These are phyloP conservation scores for Sprattus sprattus DNA, from an alignment of 2,113 vertebrate species.

Conservation along the genomic window DNA sequence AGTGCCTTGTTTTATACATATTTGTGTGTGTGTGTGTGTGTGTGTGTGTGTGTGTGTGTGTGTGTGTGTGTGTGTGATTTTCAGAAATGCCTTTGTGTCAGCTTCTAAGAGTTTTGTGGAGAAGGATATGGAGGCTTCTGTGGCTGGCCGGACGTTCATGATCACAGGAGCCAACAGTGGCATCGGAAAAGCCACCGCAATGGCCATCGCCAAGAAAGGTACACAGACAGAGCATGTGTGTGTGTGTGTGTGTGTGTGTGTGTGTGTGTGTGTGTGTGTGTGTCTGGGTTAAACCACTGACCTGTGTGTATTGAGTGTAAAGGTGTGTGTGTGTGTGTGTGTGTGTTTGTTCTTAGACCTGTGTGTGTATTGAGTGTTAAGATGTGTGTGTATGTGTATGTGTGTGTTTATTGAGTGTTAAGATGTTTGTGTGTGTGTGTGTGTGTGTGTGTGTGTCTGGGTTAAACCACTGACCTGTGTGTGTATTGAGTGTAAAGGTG, in stretches of 20 bases:
- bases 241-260: neutral
- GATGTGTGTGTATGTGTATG: neutral
- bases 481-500: neutral
- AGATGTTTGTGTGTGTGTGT: neutral
- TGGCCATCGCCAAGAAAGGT: constrained; percentile 69
- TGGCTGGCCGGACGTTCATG: constrained; percentile 75
- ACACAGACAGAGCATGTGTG: neutral
- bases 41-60: constrained; percentile 2
- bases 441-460: neutral
- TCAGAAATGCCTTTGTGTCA: constrained; percentile 67
- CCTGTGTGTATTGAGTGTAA: neutral
- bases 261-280: neutral
- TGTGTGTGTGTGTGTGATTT: constrained; percentile 35
- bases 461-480: neutral
- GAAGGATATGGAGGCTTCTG: constrained; percentile 73
- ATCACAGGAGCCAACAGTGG: constrained; percentile 79
- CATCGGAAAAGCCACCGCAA: constrained; percentile 73
- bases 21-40: neutral
- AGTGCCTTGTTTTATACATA: too few species aligned
- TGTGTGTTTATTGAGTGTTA: too few species aligned
- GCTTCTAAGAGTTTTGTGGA: constrained; percentile 73
- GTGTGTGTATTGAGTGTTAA: neutral
- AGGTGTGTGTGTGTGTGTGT: constrained; percentile 1
- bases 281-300: neutral
- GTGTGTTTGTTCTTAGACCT: neutral